Conservation (phyloP, 2,888 invertebrate genomes). For the Odontothrips loti region DNA sequence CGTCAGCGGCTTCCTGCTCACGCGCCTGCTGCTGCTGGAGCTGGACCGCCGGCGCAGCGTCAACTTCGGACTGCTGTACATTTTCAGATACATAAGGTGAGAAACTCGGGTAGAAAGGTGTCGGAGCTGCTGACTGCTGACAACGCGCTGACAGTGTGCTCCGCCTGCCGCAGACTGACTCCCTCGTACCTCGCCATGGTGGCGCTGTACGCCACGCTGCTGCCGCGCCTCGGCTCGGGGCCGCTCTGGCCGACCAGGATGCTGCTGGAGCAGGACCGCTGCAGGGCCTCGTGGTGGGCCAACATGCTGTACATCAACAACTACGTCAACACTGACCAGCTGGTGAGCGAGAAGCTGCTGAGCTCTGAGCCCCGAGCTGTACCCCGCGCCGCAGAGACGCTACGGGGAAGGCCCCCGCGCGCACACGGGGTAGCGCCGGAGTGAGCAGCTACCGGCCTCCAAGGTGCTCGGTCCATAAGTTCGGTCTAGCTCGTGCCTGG, state of each 20-base stretch:
- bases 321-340: constrained; percentile 60
- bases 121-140: neutral
- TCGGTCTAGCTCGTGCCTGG: no score
- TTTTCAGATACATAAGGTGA: constrained; percentile 66
- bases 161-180: constrained; percentile 55
- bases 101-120: constrained; percentile 22
- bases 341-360: constrained; percentile 49
- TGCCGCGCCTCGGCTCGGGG: constrained; percentile 64
- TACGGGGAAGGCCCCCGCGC: neutral
- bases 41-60: constrained; percentile 59
- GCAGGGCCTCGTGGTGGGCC: constrained; percentile 66
- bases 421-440: neutral
- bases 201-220: constrained; percentile 67
- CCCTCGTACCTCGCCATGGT: constrained; percentile 69
- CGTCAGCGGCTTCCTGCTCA: constrained; percentile 66
- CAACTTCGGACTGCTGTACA: constrained; percentile 58
- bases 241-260: constrained; percentile 67
- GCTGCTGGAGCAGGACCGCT: constrained; percentile 52
- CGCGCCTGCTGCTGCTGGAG: constrained; percentile 61
- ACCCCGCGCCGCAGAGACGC: neutral
- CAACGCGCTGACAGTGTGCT: neutral
- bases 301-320: constrained; percentile 71
- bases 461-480: no score
- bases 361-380: constrained; percentile 32
- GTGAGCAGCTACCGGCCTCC: no score